Evolutionary conservation across 64 coral and sea anemone species (phyloP).

Genomic region (Platygyra sinensis): DNA sequence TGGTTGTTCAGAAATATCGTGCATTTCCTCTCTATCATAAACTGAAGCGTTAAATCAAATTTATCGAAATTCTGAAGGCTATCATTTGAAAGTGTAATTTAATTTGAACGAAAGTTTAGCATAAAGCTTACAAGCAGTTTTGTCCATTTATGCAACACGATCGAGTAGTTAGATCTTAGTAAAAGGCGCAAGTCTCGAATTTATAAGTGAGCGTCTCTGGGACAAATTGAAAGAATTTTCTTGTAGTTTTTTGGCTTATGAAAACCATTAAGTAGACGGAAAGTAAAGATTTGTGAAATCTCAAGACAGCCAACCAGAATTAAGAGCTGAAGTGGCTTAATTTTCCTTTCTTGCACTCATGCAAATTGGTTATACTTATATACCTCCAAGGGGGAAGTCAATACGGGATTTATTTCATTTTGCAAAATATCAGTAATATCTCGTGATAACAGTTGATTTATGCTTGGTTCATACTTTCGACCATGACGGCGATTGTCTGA

Average conservation of each 20-base stretch:
- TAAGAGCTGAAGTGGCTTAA: not conserved
- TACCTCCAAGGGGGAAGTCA: conserved; percentile 23
- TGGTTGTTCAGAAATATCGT: not conserved
- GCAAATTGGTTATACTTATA: not conserved
- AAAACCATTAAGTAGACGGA: not conserved
- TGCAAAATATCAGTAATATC: not conserved
- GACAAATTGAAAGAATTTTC: not conserved
- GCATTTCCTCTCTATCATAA: not conserved
- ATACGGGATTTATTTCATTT: conserved; percentile 26
- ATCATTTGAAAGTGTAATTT: not conserved
- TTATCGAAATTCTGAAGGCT: not conserved
- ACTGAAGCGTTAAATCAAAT: not conserved
- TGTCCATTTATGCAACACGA: not conserved
- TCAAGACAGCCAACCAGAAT: not conserved
- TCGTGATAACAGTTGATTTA: conserved; percentile 1
- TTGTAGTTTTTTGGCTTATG: not conserved
- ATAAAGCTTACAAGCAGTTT: not conserved
- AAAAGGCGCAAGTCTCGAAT: not conserved
- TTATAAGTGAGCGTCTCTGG: not conserved
- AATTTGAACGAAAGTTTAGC: not conserved
- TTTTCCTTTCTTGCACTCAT: not conserved
- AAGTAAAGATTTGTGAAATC: not conserved
- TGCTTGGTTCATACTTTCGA: not conserved
- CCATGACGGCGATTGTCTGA: not conserved
- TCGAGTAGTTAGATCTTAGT: not conserved